A percentile compares a stretch with the other conserved stretches of the same genome.
Conservation (phyloP, 2,888 invertebrate genomes). For the Ichneumoninae sp. region DNA sequence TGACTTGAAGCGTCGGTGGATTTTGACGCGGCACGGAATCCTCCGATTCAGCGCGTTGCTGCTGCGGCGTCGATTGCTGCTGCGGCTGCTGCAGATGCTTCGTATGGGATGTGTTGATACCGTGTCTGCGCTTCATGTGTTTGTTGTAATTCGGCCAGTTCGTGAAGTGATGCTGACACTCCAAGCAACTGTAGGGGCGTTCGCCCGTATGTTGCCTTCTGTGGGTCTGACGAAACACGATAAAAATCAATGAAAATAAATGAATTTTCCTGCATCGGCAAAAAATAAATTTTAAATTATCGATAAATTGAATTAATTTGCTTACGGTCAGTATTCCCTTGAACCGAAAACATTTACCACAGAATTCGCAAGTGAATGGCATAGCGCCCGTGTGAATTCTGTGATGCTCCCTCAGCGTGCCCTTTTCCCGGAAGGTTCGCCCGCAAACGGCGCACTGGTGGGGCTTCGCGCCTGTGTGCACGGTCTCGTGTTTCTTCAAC, state of each 20-base stretch:
- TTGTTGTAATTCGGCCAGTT: conserved; percentile 94
- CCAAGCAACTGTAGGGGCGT: conserved; percentile 90
- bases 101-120: conserved; percentile 86
- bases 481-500: conserved; percentile 86
- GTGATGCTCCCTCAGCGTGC: conserved; percentile 90
- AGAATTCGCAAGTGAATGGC: conserved; percentile 91
- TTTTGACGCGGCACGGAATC: conserved; percentile 58
- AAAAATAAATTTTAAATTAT: neutral
- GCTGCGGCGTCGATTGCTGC: conserved; percentile 55
- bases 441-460: conserved; percentile 88
- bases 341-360: conserved; percentile 91
- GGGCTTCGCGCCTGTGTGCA: conserved; percentile 87
- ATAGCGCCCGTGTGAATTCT: conserved; percentile 92
- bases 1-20: conserved; percentile 72
- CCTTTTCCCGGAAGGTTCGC: conserved; percentile 88
- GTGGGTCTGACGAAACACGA: conserved; percentile 85
- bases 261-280: neutral
- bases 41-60: conserved; percentile 55
- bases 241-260: conserved; percentile 34
- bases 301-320: conserved; percentile 32
- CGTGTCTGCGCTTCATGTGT: conserved; percentile 91
- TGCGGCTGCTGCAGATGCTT: conserved; percentile 77
- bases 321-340: conserved; percentile 89
- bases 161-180: conserved; percentile 91
- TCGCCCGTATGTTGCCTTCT: conserved; percentile 89